Percentiles rank a stretch among this genome's conserved stretches.
Conservation (phyloP, 2,113 vertebrate species). For the Entelurus aequoreus region DNA sequence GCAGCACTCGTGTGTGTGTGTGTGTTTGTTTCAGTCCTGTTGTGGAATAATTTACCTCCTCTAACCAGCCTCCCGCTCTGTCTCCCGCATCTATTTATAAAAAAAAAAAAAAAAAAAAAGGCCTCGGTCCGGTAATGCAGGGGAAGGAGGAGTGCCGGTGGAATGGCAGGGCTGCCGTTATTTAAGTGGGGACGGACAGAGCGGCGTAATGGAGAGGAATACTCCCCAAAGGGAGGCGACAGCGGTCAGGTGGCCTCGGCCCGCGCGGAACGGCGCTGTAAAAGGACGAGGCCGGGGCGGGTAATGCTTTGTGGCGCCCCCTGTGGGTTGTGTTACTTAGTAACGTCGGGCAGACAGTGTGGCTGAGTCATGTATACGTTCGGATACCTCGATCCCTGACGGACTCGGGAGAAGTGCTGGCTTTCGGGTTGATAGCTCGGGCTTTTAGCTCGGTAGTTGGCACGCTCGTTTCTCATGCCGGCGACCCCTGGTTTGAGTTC, state of each 20-base stretch:
- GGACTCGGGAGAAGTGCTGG: too few relatives aligned
- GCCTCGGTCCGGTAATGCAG: conserved; percentile 21
- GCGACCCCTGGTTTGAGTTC: too few relatives aligned
- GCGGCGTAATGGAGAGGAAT: conserved; percentile 68
- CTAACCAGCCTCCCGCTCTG: conserved; percentile 50
- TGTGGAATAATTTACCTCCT: conserved; percentile 75
- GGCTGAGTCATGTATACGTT: too few relatives aligned
- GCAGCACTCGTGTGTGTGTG: conserved; percentile 13
- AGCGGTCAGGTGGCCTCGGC: background rate
- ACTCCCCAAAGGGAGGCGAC: conserved; percentile 29
- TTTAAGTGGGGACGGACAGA: conserved; percentile 65
- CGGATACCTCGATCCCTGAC: too few relatives aligned
- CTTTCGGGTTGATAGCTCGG: too few relatives aligned
- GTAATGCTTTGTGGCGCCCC: too few relatives aligned
- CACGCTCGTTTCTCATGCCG: too few relatives aligned
- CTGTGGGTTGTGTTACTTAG: too few relatives aligned
- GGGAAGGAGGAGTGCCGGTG: conserved; percentile 27
- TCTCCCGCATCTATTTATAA: conserved; percentile 70
- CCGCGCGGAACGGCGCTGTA: too few relatives aligned
- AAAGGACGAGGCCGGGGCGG: too few relatives aligned
- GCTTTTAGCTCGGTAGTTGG: too few relatives aligned
- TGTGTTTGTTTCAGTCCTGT: conserved; percentile 49
- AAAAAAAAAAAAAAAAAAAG: conserved; percentile 14
- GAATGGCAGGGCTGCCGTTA: conserved; percentile 69
- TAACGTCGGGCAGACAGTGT: too few relatives aligned